Base-by-base conservation (phyloP, 2,797 vertebrate genomes). In the Oreochromis mossambicus region DNA sequence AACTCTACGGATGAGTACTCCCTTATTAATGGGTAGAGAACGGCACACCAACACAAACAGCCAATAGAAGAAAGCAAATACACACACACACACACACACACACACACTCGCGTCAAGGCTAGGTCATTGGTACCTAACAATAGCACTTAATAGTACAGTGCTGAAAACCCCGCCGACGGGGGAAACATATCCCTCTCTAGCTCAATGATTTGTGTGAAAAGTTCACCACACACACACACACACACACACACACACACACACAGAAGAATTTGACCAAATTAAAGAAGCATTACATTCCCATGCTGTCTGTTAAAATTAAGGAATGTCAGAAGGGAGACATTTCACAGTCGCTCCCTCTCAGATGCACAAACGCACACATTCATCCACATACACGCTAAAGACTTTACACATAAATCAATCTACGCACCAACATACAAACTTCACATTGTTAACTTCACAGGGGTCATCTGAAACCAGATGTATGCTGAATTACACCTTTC, bases 11-110 rank as follows among this genome's bases (percentile, higher is more conserved):
- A 84, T 89, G 82, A 90, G 84, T 89, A 89, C 83, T 84, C 86
- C 52, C 51, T 90, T 92, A 92, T 93, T 92, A 91, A 88, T 87
- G 87, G 90, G 84, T 92, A 93, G 88, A 95, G 86, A 89, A 52
- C 83, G 92, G 91, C 88, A 92, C 92, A 94, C 82, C 80, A 51
- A 73, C 79, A 76, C 78, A 86, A 73, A 48, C 68, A 32, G 24
- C 15, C 29, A 19, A 75, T 85, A 51, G 41, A 91, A 88, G 84
- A 77, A 87, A 38, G 56, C 52, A 19, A 29, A 48, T n/a, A 12
- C n/a, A 51, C 24, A 34, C 56, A 75, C 48, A 56, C 61, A 29
- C 80, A 77, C 81, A 79, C 52, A 77, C 29, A 84, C 73, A 86
- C 55, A 66, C 77, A 83, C 13, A 66, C 32, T 7, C 77, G 73